Base-by-base conservation (phyloP, 2,113 vertebrate genomes). In the Microtus ochrogaster region DNA sequence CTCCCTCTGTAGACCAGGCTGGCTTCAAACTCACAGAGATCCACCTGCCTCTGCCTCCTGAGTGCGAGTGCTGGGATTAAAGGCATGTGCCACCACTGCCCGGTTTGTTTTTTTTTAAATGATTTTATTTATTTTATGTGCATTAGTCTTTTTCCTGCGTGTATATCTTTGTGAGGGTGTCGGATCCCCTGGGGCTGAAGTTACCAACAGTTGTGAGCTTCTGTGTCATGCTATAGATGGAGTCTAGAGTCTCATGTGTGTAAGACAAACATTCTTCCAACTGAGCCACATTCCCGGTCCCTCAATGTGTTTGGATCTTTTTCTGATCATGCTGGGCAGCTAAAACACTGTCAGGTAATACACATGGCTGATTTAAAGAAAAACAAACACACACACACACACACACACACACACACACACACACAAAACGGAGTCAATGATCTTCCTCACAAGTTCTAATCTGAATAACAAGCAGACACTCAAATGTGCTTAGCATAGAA, bases 381-480 rank as follows among this genome's bases (percentile, higher is more conserved):
- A 77, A 24, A 24, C 14, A 61, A 83, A 55, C 22, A 28, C 72
- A 52, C 12, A 52, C 49, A 49, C 49, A 49, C 49, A 49, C 49
- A 49, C 49, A 49, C 49, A 49, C 49, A 49, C 49, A 49, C 49
- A 49, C 49, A 49, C 49, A 49, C 49, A 49, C 49, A 52, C 49
- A 49, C 47, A 49, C 8, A 89, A 84, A 61, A 33, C 49, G 61
- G 22, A 55, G 39, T 63, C 7, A 16, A 39, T 65, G 39, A 58
- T 61, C 26, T 19, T 49, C 36, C 30, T n/a, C 36, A 22, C 70
- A 19, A 19, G 33, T 47, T 74, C 44, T 78, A 58, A 47, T 82
- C 52, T 55, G 68, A 47, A 19, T 58, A 44, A 58, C 58, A 28
- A 72, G 82, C 76, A 94, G 68, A 96, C 52, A 96, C 33, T 61